These are phyloP conservation scores for Cinclus cinclus DNA, from an alignment of 2,113 vertebrate species.

Conservation along the genomic window DNA sequence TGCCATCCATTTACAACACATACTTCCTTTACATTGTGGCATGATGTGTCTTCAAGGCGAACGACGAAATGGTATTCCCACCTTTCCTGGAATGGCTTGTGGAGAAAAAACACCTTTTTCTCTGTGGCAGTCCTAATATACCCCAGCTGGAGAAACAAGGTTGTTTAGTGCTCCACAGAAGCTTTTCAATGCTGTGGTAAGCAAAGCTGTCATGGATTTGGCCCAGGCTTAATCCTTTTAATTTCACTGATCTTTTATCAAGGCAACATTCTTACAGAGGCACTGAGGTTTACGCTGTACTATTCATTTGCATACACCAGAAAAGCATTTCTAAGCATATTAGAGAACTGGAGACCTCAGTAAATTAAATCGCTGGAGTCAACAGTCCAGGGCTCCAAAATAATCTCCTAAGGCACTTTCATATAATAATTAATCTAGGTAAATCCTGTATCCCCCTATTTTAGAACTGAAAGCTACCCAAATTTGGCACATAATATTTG, in stretches of 20 bases:
- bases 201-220: constrained; percentile 52
- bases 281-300: neutral
- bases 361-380: constrained; percentile 60
- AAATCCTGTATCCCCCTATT: constrained; percentile 40
- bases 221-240: constrained; percentile 57
- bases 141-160: constrained; percentile 21
- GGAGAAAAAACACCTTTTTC: neutral
- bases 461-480: neutral
- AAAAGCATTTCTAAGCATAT: constrained; percentile 64
- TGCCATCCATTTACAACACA: neutral
- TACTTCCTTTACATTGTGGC: neutral
- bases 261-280: constrained; percentile 38
- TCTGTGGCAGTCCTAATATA: neutral
- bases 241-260: constrained; percentile 68
- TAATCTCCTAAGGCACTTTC: constrained; percentile 50
- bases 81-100: neutral
- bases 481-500: constrained; percentile 14
- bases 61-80: neutral
- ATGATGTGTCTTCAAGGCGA: neutral
- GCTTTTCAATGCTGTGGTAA: constrained; percentile 38
- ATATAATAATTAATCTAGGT: constrained; percentile 53
- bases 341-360: constrained; percentile 36
- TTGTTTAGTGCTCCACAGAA: constrained; percentile 17
- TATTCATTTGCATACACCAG: constrained; percentile 48
- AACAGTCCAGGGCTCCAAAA: constrained; percentile 49